Percentiles rank a stretch among this genome's conserved stretches.
Evolutionary conservation across 1,140 invertebrate genomes (phyloP).

Genomic region (Cotesia vestalis): DNA sequence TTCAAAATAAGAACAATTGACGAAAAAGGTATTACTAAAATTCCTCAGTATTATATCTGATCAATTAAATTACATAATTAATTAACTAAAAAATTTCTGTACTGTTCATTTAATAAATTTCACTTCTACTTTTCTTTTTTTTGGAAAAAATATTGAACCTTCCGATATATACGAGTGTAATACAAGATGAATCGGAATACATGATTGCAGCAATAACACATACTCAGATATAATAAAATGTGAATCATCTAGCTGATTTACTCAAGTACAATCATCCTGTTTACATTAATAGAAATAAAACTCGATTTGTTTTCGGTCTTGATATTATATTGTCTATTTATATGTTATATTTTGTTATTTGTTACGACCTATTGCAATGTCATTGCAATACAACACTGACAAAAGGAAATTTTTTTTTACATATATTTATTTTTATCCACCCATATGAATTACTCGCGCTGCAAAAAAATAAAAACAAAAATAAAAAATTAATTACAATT

Average conservation of each 20-base stretch:
- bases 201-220: too few species aligned
- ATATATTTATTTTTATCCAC: too few species aligned
- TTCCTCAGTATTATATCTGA: too few species aligned
- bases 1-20: neutral
- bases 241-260: constrained; percentile 6
- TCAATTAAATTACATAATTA: too few species aligned
- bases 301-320: neutral
- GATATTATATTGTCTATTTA: neutral
- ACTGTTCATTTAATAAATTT: too few species aligned
- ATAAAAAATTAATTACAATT: constrained; percentile 12
- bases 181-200: too few species aligned
- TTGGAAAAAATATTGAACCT: too few species aligned
- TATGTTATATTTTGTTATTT: neutral
- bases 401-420: too few species aligned
- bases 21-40: neutral
- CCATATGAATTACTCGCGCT: neutral
- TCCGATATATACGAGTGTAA: too few species aligned
- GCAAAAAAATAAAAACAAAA: constrained; percentile 1
- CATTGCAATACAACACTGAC: neutral
- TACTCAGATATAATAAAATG: too few species aligned
- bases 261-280: constrained; percentile 28
- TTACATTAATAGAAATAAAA: neutral
- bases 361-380: constrained; percentile 2
- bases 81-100: too few species aligned
- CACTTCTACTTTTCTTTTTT: too few species aligned